Evolutionary conservation across 2,113 vertebrate species (phyloP).

Genomic region (Setophaga petechia): DNA sequence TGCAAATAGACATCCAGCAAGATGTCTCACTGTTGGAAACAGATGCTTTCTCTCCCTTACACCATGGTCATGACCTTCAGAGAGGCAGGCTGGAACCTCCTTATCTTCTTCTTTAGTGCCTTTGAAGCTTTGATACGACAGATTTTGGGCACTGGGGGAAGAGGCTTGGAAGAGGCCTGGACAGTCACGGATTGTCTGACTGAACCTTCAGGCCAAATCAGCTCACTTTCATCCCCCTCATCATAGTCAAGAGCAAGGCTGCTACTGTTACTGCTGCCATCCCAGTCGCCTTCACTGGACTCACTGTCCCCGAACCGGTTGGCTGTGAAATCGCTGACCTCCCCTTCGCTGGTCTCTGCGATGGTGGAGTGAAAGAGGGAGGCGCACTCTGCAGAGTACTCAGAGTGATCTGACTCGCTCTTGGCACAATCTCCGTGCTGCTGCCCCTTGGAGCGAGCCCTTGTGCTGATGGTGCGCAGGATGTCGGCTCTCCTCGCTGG

Average conservation of each 20-base stretch:
- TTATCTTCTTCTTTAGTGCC: constrained; percentile 93
- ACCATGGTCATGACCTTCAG: constrained; percentile 96
- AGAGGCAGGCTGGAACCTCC: constrained; percentile 88
- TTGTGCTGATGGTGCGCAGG: constrained; percentile 56
- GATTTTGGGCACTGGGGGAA: constrained; percentile 78
- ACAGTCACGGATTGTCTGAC: neutral
- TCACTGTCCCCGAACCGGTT: constrained; percentile 89
- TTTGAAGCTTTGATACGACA: constrained; percentile 93
- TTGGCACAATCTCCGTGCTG: constrained; percentile 40
- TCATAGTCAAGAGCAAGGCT: constrained; percentile 74
- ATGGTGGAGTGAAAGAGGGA: constrained; percentile 87
- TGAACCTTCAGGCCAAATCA: constrained; percentile 76
- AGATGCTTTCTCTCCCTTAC: constrained; percentile 56
- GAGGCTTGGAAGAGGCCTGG: constrained; percentile 66
- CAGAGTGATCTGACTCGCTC: constrained; percentile 80
- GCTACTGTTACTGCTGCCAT: constrained; percentile 71
- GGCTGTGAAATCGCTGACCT: constrained; percentile 85
- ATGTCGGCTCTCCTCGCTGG: constrained; percentile 37
- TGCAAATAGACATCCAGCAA: neutral
- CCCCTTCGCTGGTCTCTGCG: constrained; percentile 84
- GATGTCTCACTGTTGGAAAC: neutral
- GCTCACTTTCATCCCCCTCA: constrained; percentile 63
- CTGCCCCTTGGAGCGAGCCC: constrained; percentile 59
- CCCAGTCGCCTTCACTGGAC: constrained; percentile 81
- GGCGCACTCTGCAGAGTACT: constrained; percentile 82